Conservation (phyloP, 2,113 vertebrate genomes). For the Labeo catla region DNA sequence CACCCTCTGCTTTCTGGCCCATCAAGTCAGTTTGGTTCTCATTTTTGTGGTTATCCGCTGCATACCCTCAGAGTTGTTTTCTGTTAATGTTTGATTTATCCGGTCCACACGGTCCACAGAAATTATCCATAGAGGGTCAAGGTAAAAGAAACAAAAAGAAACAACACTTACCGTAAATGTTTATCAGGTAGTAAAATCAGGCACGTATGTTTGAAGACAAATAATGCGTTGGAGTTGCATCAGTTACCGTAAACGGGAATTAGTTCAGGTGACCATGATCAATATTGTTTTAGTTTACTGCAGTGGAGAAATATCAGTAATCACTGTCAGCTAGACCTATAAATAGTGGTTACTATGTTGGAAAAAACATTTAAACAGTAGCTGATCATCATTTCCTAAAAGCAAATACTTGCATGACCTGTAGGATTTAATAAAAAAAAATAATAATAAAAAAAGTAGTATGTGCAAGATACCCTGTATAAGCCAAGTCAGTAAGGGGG, state of each 20-base stretch:
- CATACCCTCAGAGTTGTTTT: background rate
- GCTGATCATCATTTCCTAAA: too few species aligned
- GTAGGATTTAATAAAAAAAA: background rate
- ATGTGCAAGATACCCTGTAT: too few species aligned
- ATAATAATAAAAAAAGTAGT: too few species aligned
- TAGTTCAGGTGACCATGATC: background rate
- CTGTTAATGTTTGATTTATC: conserved; percentile 15
- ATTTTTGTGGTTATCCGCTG: background rate
- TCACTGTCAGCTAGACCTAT: background rate
- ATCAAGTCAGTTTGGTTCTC: background rate
- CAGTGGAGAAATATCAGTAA: background rate
- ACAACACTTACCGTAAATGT: background rate
- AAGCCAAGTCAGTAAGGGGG: too few species aligned
- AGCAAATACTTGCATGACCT: background rate
- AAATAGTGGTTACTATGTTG: background rate
- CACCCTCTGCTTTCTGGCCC: background rate
- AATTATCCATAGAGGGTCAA: background rate
- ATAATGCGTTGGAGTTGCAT: background rate
- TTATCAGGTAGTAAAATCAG: background rate
- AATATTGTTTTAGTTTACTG: background rate
- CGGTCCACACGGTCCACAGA: background rate
- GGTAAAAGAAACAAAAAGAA: background rate
- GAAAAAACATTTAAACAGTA: background rate
- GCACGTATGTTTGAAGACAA: background rate
- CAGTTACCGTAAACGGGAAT: background rate